A percentile compares a stretch with the other conserved stretches of the same genome.
These are phyloP conservation scores for Papilio polytes DNA, from an alignment of 1,140 invertebrate species.

Conservation along the genomic window DNA sequence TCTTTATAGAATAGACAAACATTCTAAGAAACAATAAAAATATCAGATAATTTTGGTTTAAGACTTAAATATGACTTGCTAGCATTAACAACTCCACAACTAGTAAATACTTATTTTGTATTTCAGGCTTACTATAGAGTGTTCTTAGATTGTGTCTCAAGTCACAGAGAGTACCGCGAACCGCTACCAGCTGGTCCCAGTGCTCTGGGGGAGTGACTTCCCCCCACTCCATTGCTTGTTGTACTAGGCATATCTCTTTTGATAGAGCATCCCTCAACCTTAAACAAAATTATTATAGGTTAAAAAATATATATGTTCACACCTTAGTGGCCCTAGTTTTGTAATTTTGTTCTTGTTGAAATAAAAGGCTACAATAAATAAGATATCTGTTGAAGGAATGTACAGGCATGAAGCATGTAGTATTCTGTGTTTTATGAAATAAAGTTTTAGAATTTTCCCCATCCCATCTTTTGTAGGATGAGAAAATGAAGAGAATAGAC, in stretches of 20 bases:
- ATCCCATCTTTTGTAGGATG: background rate
- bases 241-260: conserved; percentile 76
- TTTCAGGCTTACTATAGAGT: conserved; percentile 66
- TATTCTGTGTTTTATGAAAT: too few species aligned
- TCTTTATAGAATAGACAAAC: too few species aligned
- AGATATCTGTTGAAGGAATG: too few species aligned
- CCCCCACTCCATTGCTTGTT: conserved; percentile 79
- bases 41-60: too few species aligned
- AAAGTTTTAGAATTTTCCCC: too few species aligned
- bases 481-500: background rate
- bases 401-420: too few species aligned
- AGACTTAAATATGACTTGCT: too few species aligned
- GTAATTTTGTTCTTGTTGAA: too few species aligned
- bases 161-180: conserved; percentile 70
- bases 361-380: background rate
- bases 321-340: background rate
- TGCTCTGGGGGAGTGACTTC: conserved; percentile 76
- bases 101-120: too few species aligned
- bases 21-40: too few species aligned
- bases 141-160: conserved; percentile 76
- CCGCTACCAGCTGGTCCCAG: conserved; percentile 77
- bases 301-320: background rate
- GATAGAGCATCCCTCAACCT: conserved; percentile 74
- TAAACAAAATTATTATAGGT: conserved; percentile 37
- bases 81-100: too few species aligned